phyloP scores from a whole-genome alignment of 2,888 invertebrate species.

The Heterodera filipjevi region DNA sequence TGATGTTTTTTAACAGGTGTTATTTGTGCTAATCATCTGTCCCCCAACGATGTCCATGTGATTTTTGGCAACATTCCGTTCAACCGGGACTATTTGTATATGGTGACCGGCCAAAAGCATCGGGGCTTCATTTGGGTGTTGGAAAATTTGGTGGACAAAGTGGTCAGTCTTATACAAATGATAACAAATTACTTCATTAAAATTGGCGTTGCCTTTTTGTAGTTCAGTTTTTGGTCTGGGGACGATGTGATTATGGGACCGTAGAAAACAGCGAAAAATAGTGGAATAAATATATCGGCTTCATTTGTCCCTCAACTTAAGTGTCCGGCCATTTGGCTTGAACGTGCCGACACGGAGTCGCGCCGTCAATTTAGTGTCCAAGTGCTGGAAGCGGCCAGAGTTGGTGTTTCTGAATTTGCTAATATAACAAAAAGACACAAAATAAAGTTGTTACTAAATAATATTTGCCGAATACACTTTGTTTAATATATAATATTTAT shows the following conservation, averaged over 20 bases:
- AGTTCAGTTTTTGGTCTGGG: too few relatives aligned
- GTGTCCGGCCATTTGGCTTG: slow-evolving; percentile 57
- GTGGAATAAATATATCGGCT: too few relatives aligned
- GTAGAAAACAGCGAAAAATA: too few relatives aligned
- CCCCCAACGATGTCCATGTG: slow-evolving; percentile 59
- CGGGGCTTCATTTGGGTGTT: slow-evolving; percentile 50
- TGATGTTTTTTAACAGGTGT: slow-evolving; percentile 43
- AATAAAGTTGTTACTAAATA: too few relatives aligned
- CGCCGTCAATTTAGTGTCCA: slow-evolving; percentile 47
- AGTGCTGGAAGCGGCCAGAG: slow-evolving; percentile 51
- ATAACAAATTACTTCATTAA: too few relatives aligned
- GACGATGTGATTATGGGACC: too few relatives aligned
- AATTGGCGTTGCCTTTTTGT: too few relatives aligned
- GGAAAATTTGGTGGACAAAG: slow-evolving; percentile 50
- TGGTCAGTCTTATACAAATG: slow-evolving; percentile 23
- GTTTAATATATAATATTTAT: too few relatives aligned
- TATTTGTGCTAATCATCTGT: slow-evolving; percentile 56
- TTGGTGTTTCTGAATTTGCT: too few relatives aligned
- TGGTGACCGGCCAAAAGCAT: slow-evolving; percentile 59
- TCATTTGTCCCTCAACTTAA: neutral
- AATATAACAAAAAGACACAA: too few relatives aligned
- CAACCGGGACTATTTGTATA: slow-evolving; percentile 50
- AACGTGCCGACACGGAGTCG: slow-evolving; percentile 50
- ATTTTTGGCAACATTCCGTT: slow-evolving; percentile 54
- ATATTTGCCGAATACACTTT: too few relatives aligned